These are phyloP conservation scores for Ariopsis seemanni DNA, from an alignment of 2,113 vertebrate genomes.

Conservation along the genomic window DNA sequence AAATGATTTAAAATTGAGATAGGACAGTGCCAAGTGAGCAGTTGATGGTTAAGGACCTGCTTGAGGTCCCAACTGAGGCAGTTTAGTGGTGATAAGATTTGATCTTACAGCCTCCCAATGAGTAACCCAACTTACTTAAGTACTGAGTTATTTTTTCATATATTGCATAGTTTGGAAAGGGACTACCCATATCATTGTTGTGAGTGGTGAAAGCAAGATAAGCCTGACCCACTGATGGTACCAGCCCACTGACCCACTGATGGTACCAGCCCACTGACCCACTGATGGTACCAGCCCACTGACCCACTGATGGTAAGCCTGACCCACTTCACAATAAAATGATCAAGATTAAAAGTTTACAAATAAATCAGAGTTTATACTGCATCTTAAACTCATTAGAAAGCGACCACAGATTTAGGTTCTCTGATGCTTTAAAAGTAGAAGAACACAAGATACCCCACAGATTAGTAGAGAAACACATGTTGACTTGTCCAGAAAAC, in stretches of 20 bases:
- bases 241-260: too few relatives aligned
- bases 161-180: not conserved
- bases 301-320: too few relatives aligned
- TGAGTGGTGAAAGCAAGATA: not conserved
- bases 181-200: not conserved
- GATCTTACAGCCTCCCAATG: not conserved
- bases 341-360: not conserved
- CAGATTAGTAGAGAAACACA: not conserved
- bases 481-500: not conserved
- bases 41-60: not conserved
- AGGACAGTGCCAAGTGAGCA: not conserved
- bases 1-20: not conserved
- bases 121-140: not conserved
- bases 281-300: not conserved
- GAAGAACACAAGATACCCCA: not conserved
- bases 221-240: not conserved
- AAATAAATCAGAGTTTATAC: not conserved
- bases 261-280: not conserved
- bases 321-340: not conserved
- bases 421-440: not conserved
- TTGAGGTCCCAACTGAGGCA: not conserved
- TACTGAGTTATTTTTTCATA: not conserved
- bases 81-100: too few relatives aligned
- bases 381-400: not conserved
- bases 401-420: not conserved